A percentile compares a stretch with the other conserved stretches of the same genome.
phyloP scores from a whole-genome alignment of 2,888 invertebrate genomes.

The Himalopsyche kuldschensis region DNA sequence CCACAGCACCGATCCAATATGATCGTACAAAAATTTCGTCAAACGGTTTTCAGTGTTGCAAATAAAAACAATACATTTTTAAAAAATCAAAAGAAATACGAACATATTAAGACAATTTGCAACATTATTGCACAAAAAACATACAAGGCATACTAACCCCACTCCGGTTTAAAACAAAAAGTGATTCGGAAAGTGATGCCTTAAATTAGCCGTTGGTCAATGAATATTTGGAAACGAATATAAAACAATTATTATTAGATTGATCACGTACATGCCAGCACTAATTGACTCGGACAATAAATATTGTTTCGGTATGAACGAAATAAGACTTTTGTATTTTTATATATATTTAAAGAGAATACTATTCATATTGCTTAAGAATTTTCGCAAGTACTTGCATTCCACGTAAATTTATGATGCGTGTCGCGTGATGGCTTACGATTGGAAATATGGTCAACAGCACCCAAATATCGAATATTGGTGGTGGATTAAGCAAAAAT shows the following conservation, averaged over 20 bases:
- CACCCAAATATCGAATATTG: no score
- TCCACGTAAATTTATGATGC: background rate
- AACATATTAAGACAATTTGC: background rate
- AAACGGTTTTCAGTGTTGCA: background rate
- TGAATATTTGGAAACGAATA: background rate
- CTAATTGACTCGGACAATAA: background rate
- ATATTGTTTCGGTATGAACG: background rate
- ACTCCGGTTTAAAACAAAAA: background rate
- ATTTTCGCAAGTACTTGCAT: background rate
- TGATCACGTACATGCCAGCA: background rate
- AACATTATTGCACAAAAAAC: background rate
- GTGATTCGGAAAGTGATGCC: background rate
- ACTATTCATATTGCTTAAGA: background rate
- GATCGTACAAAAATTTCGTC: background rate
- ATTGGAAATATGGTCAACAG: no score
- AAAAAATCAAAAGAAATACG: background rate
- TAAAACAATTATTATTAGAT: background rate
- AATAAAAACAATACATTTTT: background rate
- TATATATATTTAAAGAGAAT: background rate
- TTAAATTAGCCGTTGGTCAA: background rate
- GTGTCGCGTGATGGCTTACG: background rate
- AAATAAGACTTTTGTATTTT: background rate
- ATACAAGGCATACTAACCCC: background rate
- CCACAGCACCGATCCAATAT: background rate
- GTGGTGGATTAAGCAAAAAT: no score